Evolutionary conservation across 2,888 invertebrate genomes (phyloP).

Genomic region (Phortica okadai): DNA sequence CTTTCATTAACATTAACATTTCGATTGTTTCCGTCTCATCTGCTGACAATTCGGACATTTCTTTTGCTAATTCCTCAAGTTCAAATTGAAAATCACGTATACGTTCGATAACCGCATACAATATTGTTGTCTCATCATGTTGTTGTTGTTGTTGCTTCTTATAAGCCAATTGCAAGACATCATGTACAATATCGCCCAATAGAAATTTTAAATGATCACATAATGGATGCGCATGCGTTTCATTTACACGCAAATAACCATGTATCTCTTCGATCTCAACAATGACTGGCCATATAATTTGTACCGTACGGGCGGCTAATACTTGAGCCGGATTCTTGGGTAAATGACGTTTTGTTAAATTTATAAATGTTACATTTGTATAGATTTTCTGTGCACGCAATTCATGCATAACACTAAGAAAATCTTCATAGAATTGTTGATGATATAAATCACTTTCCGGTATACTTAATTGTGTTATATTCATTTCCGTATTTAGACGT

Average conservation of each 20-base stretch:
- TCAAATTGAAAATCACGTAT: constrained; percentile 58
- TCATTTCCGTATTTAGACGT: constrained; percentile 65
- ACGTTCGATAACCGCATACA: constrained; percentile 60
- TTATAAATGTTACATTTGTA: constrained; percentile 49
- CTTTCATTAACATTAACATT: neutral
- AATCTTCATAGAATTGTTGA: constrained; percentile 67
- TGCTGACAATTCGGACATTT: neutral
- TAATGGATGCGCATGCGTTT: constrained; percentile 49
- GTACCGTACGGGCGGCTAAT: constrained; percentile 63
- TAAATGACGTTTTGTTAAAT: constrained; percentile 52
- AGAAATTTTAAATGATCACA: constrained; percentile 47
- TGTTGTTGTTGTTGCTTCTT: neutral
- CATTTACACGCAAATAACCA: constrained; percentile 42
- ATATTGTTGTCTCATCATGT: constrained; percentile 40
- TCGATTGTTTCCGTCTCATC: constrained; percentile 5
- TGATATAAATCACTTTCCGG: constrained; percentile 71
- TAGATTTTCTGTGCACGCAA: constrained; percentile 56
- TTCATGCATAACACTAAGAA: constrained; percentile 57
- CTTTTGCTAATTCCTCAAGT: constrained; percentile 33
- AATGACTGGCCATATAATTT: constrained; percentile 66
- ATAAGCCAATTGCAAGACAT: constrained; percentile 61
- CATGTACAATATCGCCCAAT: constrained; percentile 56
- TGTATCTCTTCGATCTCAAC: constrained; percentile 62
- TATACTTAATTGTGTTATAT: constrained; percentile 68
- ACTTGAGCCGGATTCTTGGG: constrained; percentile 64